A percentile compares a stretch with the other conserved stretches of the same genome.
Evolutionary conservation across 2,113 vertebrate genomes (phyloP).

Genomic region (Ptyas mucosa): DNA sequence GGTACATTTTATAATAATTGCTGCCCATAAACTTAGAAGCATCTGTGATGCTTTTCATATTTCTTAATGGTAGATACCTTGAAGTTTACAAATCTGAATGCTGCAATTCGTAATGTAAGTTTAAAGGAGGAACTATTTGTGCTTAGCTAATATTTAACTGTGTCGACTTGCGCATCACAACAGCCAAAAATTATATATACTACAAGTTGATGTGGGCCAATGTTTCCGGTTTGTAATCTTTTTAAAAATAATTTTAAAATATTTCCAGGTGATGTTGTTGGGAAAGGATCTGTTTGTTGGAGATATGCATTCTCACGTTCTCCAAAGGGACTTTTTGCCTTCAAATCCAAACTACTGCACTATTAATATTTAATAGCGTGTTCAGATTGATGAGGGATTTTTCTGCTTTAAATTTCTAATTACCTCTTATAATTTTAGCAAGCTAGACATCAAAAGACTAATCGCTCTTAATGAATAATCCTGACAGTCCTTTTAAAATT

Average conservation of each 20-base stretch:
- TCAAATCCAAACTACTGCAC: neutral
- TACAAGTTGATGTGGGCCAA: neutral
- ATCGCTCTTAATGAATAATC: neutral
- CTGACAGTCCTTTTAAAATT: neutral
- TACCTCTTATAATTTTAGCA: neutral
- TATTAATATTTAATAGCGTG: neutral
- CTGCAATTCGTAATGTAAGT: neutral
- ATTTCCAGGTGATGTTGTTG: neutral
- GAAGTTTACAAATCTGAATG: neutral
- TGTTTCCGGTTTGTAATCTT: neutral
- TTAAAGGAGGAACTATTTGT: neutral
- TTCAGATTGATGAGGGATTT: neutral
- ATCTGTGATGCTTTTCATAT: conserved; percentile 10
- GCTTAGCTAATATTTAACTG: neutral
- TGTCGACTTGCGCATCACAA: neutral
- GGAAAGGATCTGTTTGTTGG: neutral
- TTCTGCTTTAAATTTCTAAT: neutral
- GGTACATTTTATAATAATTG: neutral
- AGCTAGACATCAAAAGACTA: neutral
- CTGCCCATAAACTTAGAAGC: conserved; percentile 13
- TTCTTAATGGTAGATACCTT: conserved; percentile 31
- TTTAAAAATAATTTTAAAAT: neutral
- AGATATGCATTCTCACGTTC: neutral
- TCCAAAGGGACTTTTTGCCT: neutral
- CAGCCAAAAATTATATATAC: neutral